Evolutionary conservation across 2,888 invertebrate species (phyloP), one percentile per base, ranked within the genome.

Genomic region (Nudaria mundana): DNA sequence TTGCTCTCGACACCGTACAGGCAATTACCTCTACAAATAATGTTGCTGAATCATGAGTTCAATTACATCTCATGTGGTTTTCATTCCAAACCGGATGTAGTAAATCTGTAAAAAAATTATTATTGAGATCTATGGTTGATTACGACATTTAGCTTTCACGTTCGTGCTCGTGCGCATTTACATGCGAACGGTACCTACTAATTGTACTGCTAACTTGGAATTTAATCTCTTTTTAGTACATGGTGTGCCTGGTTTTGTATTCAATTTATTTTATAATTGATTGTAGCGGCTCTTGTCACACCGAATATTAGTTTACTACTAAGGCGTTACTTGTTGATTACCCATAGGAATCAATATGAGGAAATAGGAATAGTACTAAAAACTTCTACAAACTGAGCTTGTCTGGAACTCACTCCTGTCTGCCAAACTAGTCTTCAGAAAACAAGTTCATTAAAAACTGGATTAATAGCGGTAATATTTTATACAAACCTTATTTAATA

Each of bases 51-150:
- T 3, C 2, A 3, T 14, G n/a, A 52, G 52, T 52, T 48, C 46
- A 45, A 45, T 22, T 45, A 40, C 45, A 48, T 52, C 36, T 52
- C 48, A 50, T 50, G 52, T 37, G 38, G 28, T 33, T 50, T 39
- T 40, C 42, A 51, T 53, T 53, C 39, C 47, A 49, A 51, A 26
- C 48, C 46, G 54, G 50, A 56, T 48, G 35, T 26, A 41, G 41
- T 43, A 32, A 44, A 52, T 42, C 46, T 18, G 31, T 5, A 20
- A 13, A 28, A 14, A 7, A 13, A 20, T 28, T 16, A 35, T 20
- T 18, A 37, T 37, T 31, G n/a, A 11, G 12, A 25, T 30, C 12
- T n/a, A 18, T 25, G n/a, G 30, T 15, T 7, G 13, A 24, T 37
- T 23, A 30, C 34, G 18, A 26, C 14, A 12, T 26, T 25, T 11